Base-by-base conservation (phyloP, 1,140 invertebrate genomes). In the Ceratosolen solmsi region DNA sequence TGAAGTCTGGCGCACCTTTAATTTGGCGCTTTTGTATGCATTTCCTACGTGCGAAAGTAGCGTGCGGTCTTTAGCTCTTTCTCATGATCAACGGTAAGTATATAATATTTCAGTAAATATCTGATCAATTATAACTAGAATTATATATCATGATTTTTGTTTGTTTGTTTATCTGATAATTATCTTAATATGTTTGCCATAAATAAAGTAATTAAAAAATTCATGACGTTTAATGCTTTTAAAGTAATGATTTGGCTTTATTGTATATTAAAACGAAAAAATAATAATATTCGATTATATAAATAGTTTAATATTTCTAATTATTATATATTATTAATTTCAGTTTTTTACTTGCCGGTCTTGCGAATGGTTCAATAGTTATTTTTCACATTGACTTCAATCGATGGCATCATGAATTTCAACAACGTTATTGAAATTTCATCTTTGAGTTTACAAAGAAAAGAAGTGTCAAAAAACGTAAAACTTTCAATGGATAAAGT, bases 361-460 rank as follows among this genome's bases (percentile, higher is more conserved):
- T 99, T 38, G 96, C 98, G 27, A 98, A 98, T 84, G 99, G 99
- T 54, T 98, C 98, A 27, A 96, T 99, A 79, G 97, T 99, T 60
- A 98, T 99, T 84, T 99, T 99, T 92, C 98, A 99, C 93, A 99
- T 99, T 89, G 98, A 99, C 92, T 99, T 99, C 93, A 99, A 99
- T 92, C 94, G 98, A 88, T 99, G 98, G 98, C 98, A 99, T 92
- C 98, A 99, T 89, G 98, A 99, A 92, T 99, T 98, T 91, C 97
- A 98, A 89, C 97, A 98, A 91, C 94, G 96, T 85, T 97, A 96
- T 93, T 96, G 94, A 94, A 90, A 89, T 83, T 88, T 86, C 82
- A 84, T 84, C 46, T 86, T 87, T 56, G 84, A 87, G 33, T 87
- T 86, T 60, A 83, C 85, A 60, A 83, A 87, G 81, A 82, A 74